Evolutionary conservation across 2,888 invertebrate species (phyloP), one percentile per base, ranked within the genome.

Genomic region (Limnephilus marmoratus): DNA sequence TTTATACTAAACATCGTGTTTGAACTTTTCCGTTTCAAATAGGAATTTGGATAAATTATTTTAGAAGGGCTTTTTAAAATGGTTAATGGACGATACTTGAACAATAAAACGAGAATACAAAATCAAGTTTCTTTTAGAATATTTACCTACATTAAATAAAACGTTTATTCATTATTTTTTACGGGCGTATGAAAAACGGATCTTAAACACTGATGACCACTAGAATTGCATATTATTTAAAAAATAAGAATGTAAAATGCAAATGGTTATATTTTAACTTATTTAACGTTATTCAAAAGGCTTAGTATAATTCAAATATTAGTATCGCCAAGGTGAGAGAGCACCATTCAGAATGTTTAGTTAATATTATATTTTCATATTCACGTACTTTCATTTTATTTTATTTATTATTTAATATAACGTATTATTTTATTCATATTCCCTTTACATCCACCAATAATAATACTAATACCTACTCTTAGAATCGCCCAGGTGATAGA

Each of bases 11-110:
- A 82, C 31, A 31, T 82, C 12, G 15, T 34, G 82, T 82, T 34
- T 82, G 29, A 82, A 34, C 13, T 82, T 82, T 82, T 82, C 34
- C 82, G 82, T 18, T 82, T 82, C 82, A 82, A 82, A 82, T 82
- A 34, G 31, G 31, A 82, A 31, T 68, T 68, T 18, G 82, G 34
- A 34, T 18, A 31, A 82, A 31, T 31, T 34, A 34, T 82, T 82
- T 82, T 2, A 34, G 82, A 34, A 82, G 34, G 82, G 18, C 31
- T 82, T 82, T 82, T 82, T 34, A 31, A 31, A 82, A 34, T 82
- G 18, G 82, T 15, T 82, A 34, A 82, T 82, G 82, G 31, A 82
- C 29, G 82, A 18, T 82, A 82, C 29, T 82, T 82, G 34, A 82
- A 82, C 24, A 68, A 18, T 82, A 82, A 82, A 82, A 82, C 13